phyloP scores from a whole-genome alignment of 2,113 vertebrate species.

The Echinops telfairi region DNA sequence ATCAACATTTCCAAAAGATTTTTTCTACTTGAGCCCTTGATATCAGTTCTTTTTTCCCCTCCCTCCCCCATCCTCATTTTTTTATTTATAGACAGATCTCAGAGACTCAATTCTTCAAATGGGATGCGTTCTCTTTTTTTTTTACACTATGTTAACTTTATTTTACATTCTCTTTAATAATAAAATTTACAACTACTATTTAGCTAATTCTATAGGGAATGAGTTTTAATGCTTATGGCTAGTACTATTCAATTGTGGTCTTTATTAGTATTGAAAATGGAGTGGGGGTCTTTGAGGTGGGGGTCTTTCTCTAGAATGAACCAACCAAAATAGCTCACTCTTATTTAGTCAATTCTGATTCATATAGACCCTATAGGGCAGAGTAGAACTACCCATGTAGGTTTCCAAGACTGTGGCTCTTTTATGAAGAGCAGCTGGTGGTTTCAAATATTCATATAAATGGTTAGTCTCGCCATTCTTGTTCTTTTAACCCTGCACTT shows the following conservation, averaged over 20 bases:
- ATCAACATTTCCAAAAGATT: too few species aligned
- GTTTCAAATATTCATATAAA: not conserved
- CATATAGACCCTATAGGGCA: too few species aligned
- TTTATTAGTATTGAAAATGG: not conserved
- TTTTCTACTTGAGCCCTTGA: not conserved
- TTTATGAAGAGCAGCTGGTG: too few species aligned
- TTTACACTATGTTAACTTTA: too few species aligned
- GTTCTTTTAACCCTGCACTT: not conserved
- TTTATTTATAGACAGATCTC: conserved; percentile 8
- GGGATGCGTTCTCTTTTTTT: not conserved
- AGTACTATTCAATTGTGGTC: not conserved
- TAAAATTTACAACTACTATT: not conserved
- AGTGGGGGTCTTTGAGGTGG: not conserved
- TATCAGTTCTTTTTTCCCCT: not conserved
- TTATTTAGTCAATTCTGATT: too few species aligned
- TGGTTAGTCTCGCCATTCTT: not conserved
- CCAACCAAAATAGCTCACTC: too few species aligned
- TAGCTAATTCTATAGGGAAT: conserved; percentile 35
- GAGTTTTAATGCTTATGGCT: not conserved
- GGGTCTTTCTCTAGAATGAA: not conserved
- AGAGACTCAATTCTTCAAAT: conserved; percentile 36
- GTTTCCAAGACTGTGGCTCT: too few species aligned
- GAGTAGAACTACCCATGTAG: too few species aligned
- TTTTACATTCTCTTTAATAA: not conserved
- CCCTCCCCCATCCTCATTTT: not conserved